Evolutionary conservation across 2,113 vertebrate species (phyloP).

Genomic region (Gracilinanus agilis): DNA sequence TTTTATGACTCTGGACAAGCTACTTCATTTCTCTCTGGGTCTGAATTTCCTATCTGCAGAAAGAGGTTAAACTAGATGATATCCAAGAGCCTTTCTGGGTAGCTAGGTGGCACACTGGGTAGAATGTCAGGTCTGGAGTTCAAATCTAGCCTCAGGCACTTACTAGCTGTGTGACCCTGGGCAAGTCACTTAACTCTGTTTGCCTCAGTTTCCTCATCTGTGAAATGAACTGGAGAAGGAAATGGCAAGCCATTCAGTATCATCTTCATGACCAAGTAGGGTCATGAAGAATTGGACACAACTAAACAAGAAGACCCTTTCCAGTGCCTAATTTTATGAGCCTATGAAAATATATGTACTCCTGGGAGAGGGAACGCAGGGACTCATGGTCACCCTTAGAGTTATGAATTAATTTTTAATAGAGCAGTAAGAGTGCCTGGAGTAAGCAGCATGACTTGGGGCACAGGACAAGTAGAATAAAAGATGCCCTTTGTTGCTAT

Average conservation of each 20-base stretch:
- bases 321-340: not conserved
- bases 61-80: not conserved
- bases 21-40: not conserved
- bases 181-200: not conserved
- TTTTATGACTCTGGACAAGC: not conserved
- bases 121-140: not conserved
- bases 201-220: not conserved
- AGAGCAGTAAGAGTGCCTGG: not conserved
- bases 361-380: not conserved
- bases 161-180: not conserved
- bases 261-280: not conserved
- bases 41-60: not conserved
- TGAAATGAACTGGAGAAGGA: not conserved
- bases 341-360: not conserved
- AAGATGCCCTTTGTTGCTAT: not conserved
- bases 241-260: not conserved
- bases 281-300: not conserved
- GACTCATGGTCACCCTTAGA: not conserved
- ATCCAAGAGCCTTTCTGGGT: not conserved
- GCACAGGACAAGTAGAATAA: not conserved
- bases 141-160: not conserved
- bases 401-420: not conserved
- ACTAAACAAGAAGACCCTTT: not conserved
- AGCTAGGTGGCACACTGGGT: no score
- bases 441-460: not conserved